Conservation (phyloP, 2,797 vertebrate species). For the Anomalospiza imberbis region DNA sequence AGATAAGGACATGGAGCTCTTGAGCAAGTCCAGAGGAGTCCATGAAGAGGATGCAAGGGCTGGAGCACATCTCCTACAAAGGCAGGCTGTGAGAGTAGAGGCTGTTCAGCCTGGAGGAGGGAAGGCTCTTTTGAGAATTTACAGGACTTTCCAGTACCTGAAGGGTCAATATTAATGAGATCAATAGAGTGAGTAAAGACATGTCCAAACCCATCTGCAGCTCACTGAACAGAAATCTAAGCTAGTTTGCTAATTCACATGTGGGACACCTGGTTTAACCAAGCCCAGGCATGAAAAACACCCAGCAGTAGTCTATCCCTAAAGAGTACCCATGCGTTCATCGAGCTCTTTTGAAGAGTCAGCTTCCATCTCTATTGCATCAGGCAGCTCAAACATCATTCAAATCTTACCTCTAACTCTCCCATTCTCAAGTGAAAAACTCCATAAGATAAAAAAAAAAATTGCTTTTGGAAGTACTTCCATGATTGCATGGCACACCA, state of each 20-base stretch:
- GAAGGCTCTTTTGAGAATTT: not conserved
- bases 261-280: not conserved
- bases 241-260: not conserved
- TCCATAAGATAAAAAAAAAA: not conserved
- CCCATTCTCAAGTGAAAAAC: not conserved
- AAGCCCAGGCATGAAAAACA: not conserved
- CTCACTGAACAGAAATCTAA: not conserved
- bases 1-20: fast-evolving
- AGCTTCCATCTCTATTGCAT: not conserved
- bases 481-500: not conserved
- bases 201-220: not conserved
- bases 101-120: not conserved
- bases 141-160: not conserved
- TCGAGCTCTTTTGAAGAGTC: not conserved
- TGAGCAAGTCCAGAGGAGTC: not conserved
- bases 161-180: not conserved
- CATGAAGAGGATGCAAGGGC: not conserved
- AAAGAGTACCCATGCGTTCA: not conserved
- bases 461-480: not conserved
- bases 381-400: not conserved
- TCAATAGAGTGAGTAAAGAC: not conserved
- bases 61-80: not conserved
- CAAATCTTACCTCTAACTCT: not conserved
- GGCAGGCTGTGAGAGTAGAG: not conserved
- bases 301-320: not conserved